These are phyloP conservation scores for Holothuria scabra DNA, from an alignment of 53 echinoderm and acorn worm genomes.

Conservation along the genomic window DNA sequence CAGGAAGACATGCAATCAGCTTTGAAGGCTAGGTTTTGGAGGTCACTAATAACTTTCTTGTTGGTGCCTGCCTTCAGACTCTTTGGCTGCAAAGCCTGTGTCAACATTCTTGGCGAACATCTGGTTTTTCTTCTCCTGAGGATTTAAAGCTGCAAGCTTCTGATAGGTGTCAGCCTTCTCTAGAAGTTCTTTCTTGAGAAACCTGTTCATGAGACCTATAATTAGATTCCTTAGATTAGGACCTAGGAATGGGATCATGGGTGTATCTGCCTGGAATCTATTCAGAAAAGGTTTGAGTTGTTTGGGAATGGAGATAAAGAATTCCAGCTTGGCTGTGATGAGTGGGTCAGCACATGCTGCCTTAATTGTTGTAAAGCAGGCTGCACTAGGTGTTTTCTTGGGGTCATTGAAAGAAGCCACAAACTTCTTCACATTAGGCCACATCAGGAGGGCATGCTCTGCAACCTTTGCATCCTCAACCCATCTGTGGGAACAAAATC, in stretches of 20 bases:
- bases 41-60: conserved; percentile 14
- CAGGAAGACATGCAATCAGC: conserved; percentile 8
- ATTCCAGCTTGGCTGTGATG: conserved; percentile 9
- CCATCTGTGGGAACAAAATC: conserved; percentile 3
- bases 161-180: neutral
- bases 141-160: conserved; percentile 2
- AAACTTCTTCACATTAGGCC: conserved; percentile 12
- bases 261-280: conserved; percentile 3
- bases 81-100: conserved; percentile 5
- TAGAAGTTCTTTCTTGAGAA: neutral
- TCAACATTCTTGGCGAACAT: neutral
- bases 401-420: neutral
- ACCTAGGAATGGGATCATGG: neutral
- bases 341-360: conserved; percentile 6
- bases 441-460: conserved; percentile 8
- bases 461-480: conserved; percentile 17
- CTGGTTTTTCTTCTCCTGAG: neutral
- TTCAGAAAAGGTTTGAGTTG: neutral
- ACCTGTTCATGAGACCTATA: conserved; percentile 2
- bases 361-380: conserved; percentile 14
- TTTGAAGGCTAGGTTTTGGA: neutral
- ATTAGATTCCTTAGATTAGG: neutral
- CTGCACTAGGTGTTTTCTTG: neutral
- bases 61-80: conserved; percentile 5
- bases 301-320: neutral